These are phyloP conservation scores for Drosophila incognita DNA, from an alignment of 2,888 invertebrate genomes.

Conservation along the genomic window DNA sequence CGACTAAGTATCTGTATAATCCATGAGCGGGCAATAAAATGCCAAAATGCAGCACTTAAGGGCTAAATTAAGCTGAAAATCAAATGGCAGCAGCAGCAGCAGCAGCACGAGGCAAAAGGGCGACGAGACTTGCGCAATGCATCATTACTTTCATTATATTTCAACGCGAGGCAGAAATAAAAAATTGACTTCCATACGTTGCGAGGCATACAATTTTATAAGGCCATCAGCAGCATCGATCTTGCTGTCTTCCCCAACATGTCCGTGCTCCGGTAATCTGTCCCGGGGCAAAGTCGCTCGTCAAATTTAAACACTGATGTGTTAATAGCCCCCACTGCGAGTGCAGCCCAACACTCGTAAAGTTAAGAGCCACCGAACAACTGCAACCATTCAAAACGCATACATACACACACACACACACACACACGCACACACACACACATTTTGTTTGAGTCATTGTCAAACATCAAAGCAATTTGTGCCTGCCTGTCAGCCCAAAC, in stretches of 20 bases:
- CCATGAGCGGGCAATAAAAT: slow-evolving; percentile 44
- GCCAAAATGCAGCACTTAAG: slow-evolving; percentile 58
- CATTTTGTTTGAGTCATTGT: slow-evolving; percentile 75
- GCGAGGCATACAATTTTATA: slow-evolving; percentile 55
- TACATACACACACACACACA: slow-evolving; percentile 4
- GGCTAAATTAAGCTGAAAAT: slow-evolving; percentile 61
- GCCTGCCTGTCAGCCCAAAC: slow-evolving; percentile 38
- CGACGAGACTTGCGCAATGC: slow-evolving; percentile 19
- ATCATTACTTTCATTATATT: slow-evolving; percentile 63
- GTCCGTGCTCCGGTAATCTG: slow-evolving; percentile 47
- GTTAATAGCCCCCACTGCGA: slow-evolving; percentile 63
- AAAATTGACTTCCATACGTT: slow-evolving; percentile 41
- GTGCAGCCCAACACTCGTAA: slow-evolving; percentile 23
- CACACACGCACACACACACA: slow-evolving; percentile 11
- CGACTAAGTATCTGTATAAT: slow-evolving; percentile 26
- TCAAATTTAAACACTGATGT: slow-evolving; percentile 80
- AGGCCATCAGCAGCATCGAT: slow-evolving; percentile 34
- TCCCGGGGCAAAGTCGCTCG: slow-evolving; percentile 48
- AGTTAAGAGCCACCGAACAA: slow-evolving; percentile 22
- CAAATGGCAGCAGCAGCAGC: slow-evolving; percentile 36
- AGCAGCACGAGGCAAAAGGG: slow-evolving; percentile 28
- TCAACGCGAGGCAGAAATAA: slow-evolving; percentile 45
- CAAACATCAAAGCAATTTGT: slow-evolving; percentile 77
- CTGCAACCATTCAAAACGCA: slow-evolving; percentile 15
- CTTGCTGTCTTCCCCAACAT: slow-evolving; percentile 59